Evolutionary conservation across 2,888 invertebrate species (phyloP).

Genomic region (Celastrina argiolus): DNA sequence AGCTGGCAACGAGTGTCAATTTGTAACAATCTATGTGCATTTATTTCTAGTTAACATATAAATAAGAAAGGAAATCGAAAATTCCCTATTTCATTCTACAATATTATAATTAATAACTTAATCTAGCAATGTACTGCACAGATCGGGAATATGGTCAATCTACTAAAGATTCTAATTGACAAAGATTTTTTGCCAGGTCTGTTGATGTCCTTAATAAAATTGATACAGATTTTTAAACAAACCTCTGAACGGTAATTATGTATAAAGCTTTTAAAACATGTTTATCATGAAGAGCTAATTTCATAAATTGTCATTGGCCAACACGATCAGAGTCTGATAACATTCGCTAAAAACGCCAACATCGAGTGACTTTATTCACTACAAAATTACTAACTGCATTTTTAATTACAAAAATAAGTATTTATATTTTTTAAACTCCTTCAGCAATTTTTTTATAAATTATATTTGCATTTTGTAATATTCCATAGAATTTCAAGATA

Average conservation of each 20-base stretch:
- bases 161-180: not conserved
- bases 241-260: not conserved
- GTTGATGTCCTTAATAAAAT: slow-evolving; percentile 11
- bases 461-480: not conserved
- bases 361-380: too few relatives aligned
- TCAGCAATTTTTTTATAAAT: not conserved
- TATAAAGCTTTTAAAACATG: too few relatives aligned
- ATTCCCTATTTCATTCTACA: not conserved
- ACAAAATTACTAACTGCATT: too few relatives aligned
- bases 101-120: not conserved
- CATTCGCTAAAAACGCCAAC: too few relatives aligned
- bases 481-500: not conserved
- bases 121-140: not conserved
- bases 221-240: slow-evolving; percentile 16
- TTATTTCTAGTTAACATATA: slow-evolving; percentile 12
- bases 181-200: slow-evolving; percentile 11
- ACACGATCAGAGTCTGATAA: too few relatives aligned
- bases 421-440: not conserved
- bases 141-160: not conserved
- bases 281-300: too few relatives aligned
- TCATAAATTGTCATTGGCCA: too few relatives aligned
- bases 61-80: not conserved
- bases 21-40: not conserved
- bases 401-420: too few relatives aligned
- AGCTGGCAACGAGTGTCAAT: slow-evolving; percentile 5